Evolutionary conservation across 2,888 invertebrate species (phyloP).

Genomic region (Meiosimyza platycephala): DNA sequence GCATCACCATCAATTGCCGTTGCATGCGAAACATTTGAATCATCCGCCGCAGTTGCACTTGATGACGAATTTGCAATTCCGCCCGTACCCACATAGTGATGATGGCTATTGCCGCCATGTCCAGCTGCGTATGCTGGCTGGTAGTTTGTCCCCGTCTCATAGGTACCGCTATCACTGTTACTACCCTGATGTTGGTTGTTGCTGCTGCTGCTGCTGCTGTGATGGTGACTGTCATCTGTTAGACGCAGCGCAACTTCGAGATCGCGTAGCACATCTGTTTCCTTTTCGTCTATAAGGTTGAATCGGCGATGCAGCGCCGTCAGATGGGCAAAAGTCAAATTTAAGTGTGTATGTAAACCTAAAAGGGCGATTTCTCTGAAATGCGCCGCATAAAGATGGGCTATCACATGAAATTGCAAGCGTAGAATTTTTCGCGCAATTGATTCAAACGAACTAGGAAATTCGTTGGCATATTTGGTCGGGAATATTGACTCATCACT

Average conservation of each 20-base stretch:
- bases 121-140: neutral
- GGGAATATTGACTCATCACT: slow-evolving; percentile 97
- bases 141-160: slow-evolving; percentile 29
- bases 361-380: slow-evolving; percentile 94
- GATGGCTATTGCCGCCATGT: slow-evolving; percentile 22
- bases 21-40: slow-evolving; percentile 25
- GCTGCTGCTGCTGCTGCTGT: slow-evolving; percentile 48
- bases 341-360: slow-evolving; percentile 95
- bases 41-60: slow-evolving; percentile 40
- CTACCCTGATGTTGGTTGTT: slow-evolving; percentile 42
- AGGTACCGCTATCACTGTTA: slow-evolving; percentile 39
- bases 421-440: slow-evolving; percentile 96
- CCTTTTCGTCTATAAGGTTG: slow-evolving; percentile 93
- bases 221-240: slow-evolving; percentile 67
- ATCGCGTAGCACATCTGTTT: slow-evolving; percentile 94
- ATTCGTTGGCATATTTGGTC: slow-evolving; percentile 96
- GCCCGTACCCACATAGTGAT: slow-evolving; percentile 46
- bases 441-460: slow-evolving; percentile 93
- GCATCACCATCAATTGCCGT: slow-evolving; percentile 60
- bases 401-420: slow-evolving; percentile 97
- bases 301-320: slow-evolving; percentile 87
- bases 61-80: slow-evolving; percentile 16
- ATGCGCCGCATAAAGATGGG: slow-evolving; percentile 98
- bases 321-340: slow-evolving; percentile 97
- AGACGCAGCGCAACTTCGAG: slow-evolving; percentile 85